These are phyloP conservation scores for Prolemur simus DNA, from an alignment of 2,113 vertebrate genomes.

Conservation along the genomic window DNA sequence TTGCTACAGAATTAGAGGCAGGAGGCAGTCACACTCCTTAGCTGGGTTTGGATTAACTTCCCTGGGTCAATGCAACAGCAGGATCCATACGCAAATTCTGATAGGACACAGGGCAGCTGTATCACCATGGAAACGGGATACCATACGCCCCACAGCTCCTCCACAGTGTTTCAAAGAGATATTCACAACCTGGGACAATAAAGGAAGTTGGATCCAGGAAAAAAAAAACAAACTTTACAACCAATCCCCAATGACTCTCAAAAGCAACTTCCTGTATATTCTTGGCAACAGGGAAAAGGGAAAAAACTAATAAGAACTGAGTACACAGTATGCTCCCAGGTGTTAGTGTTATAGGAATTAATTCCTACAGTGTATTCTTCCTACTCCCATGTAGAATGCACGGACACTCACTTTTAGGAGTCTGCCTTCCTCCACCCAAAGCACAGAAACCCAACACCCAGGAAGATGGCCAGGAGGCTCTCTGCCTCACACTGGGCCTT, in stretches of 20 bases:
- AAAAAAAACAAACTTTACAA: not conserved
- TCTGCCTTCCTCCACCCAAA: too few species aligned
- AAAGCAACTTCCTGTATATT: not conserved
- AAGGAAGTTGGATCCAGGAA: constrained; percentile 55
- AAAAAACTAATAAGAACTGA: not conserved
- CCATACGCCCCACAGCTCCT: constrained; percentile 37
- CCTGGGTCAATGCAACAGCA: constrained; percentile 64
- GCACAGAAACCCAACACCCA: too few species aligned
- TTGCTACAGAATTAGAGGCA: not conserved
- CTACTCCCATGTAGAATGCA: not conserved
- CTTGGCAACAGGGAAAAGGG: not conserved
- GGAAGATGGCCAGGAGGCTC: too few species aligned
- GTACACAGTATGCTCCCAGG: not conserved
- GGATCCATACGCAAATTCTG: constrained; percentile 59
- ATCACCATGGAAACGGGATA: constrained; percentile 66
- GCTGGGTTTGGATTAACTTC: constrained; percentile 70
- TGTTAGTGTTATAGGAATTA: not conserved
- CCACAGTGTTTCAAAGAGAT: constrained; percentile 32
- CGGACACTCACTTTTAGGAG: not conserved
- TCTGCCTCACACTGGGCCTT: too few species aligned
- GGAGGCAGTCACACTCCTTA: constrained; percentile 45
- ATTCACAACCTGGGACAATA: constrained; percentile 41
- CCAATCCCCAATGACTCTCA: not conserved
- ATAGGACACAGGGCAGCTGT: constrained; percentile 23
- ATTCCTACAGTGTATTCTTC: not conserved